Evolutionary conservation across 2,113 vertebrate genomes (phyloP), one percentile per base, ranked within the genome.

Genomic region (Brachyistius frenatus): DNA sequence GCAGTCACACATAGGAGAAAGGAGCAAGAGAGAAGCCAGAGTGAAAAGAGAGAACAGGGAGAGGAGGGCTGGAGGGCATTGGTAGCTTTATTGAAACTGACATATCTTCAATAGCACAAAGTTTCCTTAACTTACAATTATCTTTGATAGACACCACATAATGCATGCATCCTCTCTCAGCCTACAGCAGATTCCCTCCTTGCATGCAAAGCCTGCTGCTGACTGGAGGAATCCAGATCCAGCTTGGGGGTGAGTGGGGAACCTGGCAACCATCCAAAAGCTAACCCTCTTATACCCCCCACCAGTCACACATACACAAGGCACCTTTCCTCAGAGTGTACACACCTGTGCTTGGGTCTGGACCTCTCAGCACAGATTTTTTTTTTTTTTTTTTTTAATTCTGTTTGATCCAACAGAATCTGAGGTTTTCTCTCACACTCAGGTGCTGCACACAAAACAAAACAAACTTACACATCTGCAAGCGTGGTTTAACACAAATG

Each of bases 251-350:
- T 70, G 69, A 56, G 74, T 6, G 50, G 78, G 62, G 69, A 87
- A 86, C 66, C 44, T 90, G 89, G 88, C 83, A 89, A 63, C 58
- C 37, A 41, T 87, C 87, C 84, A 90, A 81, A 74, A 77, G 46
- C 57, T 33, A 35, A 71, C 53, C 33, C 65, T 61, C n/a, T 23
- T 23, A 11, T 64, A 5, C 37, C 37, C 16, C 39, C 49, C 49
- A 46, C 64, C 60, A 39, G 52, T 66, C 56, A 66, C 30, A 52
- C 67, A 62, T 39, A 49, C 49, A 73, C 68, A 74, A 35, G 65
- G 46, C 60, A 57, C 54, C 63, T n/a, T 8, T 81, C 49, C 56
- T 66, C 53, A 64, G 67, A 85, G 84, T 80, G 65, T 85, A 74
- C 82, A 88, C 86, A 90, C 85, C 89, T 91, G 83, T 53, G 73